phyloP scores from a whole-genome alignment of 2,113 vertebrate species.

The Lucifuga dentata region DNA sequence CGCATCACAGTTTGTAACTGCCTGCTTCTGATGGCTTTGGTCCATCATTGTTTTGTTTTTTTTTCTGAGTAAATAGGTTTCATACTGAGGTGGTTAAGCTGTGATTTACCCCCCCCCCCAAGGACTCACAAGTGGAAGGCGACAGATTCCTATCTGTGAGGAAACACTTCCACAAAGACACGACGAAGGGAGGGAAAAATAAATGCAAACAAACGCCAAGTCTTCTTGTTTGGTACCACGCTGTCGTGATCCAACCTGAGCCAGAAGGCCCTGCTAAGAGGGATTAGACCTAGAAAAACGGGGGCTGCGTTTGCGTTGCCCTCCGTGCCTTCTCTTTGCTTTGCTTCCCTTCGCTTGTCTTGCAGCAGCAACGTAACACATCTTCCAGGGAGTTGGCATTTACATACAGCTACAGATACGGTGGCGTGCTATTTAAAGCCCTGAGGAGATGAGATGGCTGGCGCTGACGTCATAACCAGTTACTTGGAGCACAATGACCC shows the following conservation, averaged over 20 bases:
- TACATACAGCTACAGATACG: slow-evolving; percentile 39
- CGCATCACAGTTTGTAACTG: slow-evolving; percentile 21
- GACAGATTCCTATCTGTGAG: slow-evolving; percentile 59
- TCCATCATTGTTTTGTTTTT: slow-evolving; percentile 9
- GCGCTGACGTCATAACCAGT: slow-evolving; percentile 37
- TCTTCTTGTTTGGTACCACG: slow-evolving; percentile 55
- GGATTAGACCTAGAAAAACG: slow-evolving; percentile 70
- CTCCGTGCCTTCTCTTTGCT: slow-evolving; percentile 47
- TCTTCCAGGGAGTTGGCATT: slow-evolving; percentile 20
- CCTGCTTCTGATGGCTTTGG: slow-evolving; percentile 8
- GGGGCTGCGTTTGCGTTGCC: slow-evolving; percentile 23
- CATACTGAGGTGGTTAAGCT: slow-evolving; percentile 4
- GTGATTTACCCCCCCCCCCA: slow-evolving; percentile 25
- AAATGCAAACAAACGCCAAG: slow-evolving; percentile 42
- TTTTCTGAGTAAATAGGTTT: slow-evolving; percentile 26
- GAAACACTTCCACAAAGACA: slow-evolving; percentile 30
- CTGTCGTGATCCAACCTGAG: slow-evolving; percentile 58
- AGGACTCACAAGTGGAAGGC: slow-evolving; percentile 32
- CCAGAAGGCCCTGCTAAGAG: slow-evolving; percentile 68
- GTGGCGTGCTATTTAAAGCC: slow-evolving; percentile 42
- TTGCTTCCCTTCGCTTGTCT: slow-evolving; percentile 37
- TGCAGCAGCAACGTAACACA: slow-evolving; percentile 30
- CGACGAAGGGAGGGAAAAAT: slow-evolving; percentile 25
- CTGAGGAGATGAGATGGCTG: slow-evolving; percentile 5
- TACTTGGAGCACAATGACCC: slow-evolving; percentile 40